A percentile compares a stretch with the other conserved stretches of the same genome.
Conservation (phyloP, 2,888 invertebrate species). For the Eupithecia vulgata region DNA sequence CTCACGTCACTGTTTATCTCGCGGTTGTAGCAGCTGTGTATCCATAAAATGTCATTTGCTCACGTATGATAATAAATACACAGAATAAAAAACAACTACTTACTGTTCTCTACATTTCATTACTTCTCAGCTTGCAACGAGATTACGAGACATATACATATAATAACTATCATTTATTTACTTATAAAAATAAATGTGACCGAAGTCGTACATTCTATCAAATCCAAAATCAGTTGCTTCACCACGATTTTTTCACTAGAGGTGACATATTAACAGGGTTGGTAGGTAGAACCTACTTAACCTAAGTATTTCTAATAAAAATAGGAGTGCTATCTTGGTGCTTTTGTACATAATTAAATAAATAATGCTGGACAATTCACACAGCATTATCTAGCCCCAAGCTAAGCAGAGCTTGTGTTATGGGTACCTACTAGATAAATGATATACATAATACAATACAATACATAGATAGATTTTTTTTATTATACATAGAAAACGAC, state of each 20-base stretch:
- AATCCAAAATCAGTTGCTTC: background rate
- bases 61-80: constrained; percentile 5
- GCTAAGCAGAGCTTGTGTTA: too few relatives aligned
- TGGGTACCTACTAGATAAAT: too few relatives aligned
- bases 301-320: background rate
- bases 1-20: constrained; percentile 6
- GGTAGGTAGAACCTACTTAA: background rate
- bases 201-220: background rate
- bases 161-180: background rate
- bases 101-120: background rate
- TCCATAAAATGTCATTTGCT: background rate
- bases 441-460: too few relatives aligned
- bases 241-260: background rate
- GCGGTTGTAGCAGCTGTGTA: background rate
- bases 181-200: background rate
- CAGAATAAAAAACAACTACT: background rate
- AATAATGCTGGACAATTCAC: too few relatives aligned
- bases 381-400: too few relatives aligned
- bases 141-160: background rate
- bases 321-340: too few relatives aligned
- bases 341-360: too few relatives aligned
- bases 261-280: too few relatives aligned
- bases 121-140: background rate
- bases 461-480: too few relatives aligned
- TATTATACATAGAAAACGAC: too few relatives aligned